These are phyloP conservation scores for Ceyx margarethae DNA, from an alignment of 2,113 vertebrate species.

Conservation along the genomic window DNA sequence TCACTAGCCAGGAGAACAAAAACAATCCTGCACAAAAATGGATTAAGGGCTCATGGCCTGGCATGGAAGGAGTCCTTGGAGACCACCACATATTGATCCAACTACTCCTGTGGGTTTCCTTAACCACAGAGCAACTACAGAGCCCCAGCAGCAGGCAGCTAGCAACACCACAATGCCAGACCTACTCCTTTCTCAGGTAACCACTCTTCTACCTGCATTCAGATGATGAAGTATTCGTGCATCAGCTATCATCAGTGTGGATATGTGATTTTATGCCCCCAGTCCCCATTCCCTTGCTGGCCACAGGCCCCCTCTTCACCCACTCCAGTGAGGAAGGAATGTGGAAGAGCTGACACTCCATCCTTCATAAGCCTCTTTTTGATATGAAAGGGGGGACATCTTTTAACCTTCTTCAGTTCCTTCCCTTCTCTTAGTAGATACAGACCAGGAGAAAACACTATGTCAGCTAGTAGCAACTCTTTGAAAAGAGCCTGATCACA, in stretches of 20 bases:
- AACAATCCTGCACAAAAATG: neutral
- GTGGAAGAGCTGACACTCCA: neutral
- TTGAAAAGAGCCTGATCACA: neutral
- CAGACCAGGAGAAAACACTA: neutral
- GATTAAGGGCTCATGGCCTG: neutral
- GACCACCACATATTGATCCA: neutral
- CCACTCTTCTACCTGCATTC: neutral
- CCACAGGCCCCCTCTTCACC: neutral
- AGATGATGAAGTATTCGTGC: neutral
- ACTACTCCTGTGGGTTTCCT: neutral
- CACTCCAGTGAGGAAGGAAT: neutral
- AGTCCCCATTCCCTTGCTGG: neutral
- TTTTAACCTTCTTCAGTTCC: neutral
- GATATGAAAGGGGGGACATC: neutral
- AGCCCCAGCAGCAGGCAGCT: neutral
- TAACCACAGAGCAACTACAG: neutral
- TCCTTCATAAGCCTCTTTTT: neutral
- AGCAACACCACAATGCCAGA: neutral
- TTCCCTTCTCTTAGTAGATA: neutral
- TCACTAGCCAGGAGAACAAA: neutral
- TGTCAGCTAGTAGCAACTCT: neutral
- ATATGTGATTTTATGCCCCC: neutral
- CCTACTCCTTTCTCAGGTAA: neutral
- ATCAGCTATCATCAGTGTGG: neutral
- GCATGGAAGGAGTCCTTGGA: neutral